Evolutionary conservation across 2,888 invertebrate species (phyloP).

Genomic region (Drepana falcataria): DNA sequence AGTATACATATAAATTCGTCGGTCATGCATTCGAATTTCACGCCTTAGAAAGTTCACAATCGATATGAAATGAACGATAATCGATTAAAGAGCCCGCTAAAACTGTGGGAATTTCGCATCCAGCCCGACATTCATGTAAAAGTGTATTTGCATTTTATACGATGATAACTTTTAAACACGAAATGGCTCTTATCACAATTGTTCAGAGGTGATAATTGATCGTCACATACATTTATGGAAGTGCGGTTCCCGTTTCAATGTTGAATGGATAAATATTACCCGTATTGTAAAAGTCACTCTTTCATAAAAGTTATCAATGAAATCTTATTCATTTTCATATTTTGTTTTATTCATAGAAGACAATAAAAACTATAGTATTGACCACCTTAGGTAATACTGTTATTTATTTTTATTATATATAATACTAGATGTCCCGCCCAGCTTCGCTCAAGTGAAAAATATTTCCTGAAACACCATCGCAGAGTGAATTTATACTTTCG

Average conservation of each 20-base stretch:
- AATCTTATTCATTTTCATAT: not conserved
- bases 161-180: not conserved
- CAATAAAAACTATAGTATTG: no score
- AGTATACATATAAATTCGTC: conserved; percentile 4
- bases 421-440: no score
- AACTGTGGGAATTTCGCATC: conserved; percentile 21
- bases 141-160: not conserved
- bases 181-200: conserved; percentile 1
- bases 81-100: conserved; percentile 27
- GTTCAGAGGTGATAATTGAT: conserved; percentile 12
- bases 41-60: conserved; percentile 32
- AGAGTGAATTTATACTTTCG: no score
- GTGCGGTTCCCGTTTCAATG: not conserved
- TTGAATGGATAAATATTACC: not conserved
- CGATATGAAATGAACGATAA: conserved; percentile 21
- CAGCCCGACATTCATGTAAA: not conserved
- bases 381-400: no score
- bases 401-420: no score
- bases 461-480: no score
- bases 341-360: no score
- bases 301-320: not conserved
- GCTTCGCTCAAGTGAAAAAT: no score
- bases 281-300: not conserved
- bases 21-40: conserved; percentile 24
- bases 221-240: conserved; percentile 10